Evolutionary conservation across 2,888 invertebrate genomes (phyloP).

Genomic region (Synergus japonicus): DNA sequence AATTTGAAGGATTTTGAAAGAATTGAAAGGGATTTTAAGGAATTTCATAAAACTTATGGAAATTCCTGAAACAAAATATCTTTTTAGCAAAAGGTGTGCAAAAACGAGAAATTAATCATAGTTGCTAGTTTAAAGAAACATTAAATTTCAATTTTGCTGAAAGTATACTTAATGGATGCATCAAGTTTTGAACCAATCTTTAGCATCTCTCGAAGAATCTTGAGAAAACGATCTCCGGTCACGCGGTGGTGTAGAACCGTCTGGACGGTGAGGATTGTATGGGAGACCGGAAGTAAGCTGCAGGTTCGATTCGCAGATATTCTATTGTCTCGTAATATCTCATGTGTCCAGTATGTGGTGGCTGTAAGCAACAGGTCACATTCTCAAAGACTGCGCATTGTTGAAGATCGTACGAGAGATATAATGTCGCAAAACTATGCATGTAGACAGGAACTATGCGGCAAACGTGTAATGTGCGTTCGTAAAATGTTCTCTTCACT

Average conservation of each 20-base stretch:
- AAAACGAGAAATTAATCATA: too few relatives aligned
- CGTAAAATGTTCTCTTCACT: neutral
- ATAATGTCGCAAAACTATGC: slow-evolving; percentile 24
- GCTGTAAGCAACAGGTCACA: slow-evolving; percentile 13
- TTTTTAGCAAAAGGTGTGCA: too few relatives aligned
- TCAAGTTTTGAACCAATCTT: slow-evolving; percentile 18
- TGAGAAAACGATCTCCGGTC: slow-evolving; percentile 13
- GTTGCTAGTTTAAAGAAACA: neutral
- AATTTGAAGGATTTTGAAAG: too few relatives aligned
- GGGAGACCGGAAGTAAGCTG: slow-evolving; percentile 32
- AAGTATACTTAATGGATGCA: slow-evolving; percentile 13
- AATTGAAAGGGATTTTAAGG: too few relatives aligned
- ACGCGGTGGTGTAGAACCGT: neutral
- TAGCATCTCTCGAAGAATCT: slow-evolving; percentile 13
- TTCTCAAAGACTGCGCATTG: slow-evolving; percentile 16
- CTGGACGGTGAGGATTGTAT: slow-evolving; percentile 1
- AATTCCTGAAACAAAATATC: neutral
- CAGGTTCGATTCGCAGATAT: slow-evolving; percentile 35
- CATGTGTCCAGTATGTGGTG: slow-evolving; percentile 5
- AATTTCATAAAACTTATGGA: too few relatives aligned
- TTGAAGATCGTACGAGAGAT: slow-evolving; percentile 39
- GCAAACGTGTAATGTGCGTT: slow-evolving; percentile 2
- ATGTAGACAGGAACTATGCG: neutral
- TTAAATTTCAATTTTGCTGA: neutral
- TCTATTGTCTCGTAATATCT: slow-evolving; percentile 36